Evolutionary conservation across 2,797 vertebrate genomes (phyloP).

Genomic region (Harpagifer antarcticus): DNA sequence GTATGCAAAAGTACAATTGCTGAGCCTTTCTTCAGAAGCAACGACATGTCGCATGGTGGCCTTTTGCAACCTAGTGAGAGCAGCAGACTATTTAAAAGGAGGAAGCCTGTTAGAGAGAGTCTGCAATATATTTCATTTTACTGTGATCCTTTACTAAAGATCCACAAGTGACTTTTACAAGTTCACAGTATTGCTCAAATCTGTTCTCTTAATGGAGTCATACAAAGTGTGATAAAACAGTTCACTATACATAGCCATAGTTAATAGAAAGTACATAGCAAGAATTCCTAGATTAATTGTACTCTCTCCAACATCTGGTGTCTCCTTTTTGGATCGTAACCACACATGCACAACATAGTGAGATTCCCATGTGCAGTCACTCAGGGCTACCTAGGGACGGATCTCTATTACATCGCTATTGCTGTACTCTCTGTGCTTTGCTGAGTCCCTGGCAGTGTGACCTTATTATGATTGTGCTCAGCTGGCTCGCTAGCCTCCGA

Average conservation of each 20-base stretch:
- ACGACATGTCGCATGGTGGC: slow-evolving; percentile 42
- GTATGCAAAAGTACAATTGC: not conserved
- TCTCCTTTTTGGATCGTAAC: not conserved
- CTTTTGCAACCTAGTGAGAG: slow-evolving; percentile 47
- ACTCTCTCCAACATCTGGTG: too few relatives aligned
- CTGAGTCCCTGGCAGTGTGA: slow-evolving; percentile 39
- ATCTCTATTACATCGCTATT: slow-evolving; percentile 18
- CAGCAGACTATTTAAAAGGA: slow-evolving; percentile 55
- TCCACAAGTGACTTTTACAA: not conserved
- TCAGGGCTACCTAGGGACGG: slow-evolving; percentile 12
- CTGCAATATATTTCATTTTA: slow-evolving; percentile 5
- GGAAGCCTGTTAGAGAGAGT: not conserved
- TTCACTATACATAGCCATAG: too few relatives aligned
- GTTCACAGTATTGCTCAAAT: not conserved
- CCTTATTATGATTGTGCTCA: slow-evolving; percentile 54
- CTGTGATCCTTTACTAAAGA: slow-evolving; percentile 14
- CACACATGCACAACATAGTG: not conserved
- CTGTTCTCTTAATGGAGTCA: too few relatives aligned
- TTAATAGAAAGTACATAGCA: too few relatives aligned
- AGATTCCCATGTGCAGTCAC: slow-evolving; percentile 2
- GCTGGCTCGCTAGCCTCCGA: slow-evolving; percentile 52
- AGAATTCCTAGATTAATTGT: too few relatives aligned
- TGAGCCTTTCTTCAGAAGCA: slow-evolving; percentile 18
- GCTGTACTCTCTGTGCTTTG: slow-evolving; percentile 29
- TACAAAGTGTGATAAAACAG: too few relatives aligned